Evolutionary conservation across 30 jellyfish, hydroid and myxozoan genomes (phyloP), one percentile per base, ranked within the genome.

Genomic region (Morbakka virulenta): DNA sequence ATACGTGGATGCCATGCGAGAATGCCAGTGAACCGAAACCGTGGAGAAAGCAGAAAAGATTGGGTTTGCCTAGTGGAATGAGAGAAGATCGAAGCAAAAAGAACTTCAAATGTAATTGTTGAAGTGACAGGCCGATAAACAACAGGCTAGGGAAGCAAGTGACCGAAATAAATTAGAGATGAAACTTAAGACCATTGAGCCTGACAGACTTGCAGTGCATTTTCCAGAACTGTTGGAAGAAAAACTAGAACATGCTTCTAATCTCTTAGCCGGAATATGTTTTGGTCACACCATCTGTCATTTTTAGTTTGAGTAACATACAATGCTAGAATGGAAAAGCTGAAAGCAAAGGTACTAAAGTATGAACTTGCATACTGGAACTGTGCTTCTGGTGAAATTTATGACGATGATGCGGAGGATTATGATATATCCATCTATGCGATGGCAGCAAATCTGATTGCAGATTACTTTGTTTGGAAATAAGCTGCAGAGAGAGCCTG

Each of bases 351-450:
- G 77, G 49, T 27, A 9, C 4, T 35, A 2, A 21, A 30, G 48
- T 71, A 64, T 33, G 24, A 2, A 35, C 49, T 71, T 36, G 4
- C 83, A 1, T 71, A 71, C 80, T 71, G 83, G 83, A n/a, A n/a
- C n/a, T n/a, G n/a, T n/a, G n/a, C n/a, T n/a, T 27, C 41, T 36
- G 74, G 27, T 27, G 22, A 71, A 28, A 64, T 35, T 35, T 35
- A 73, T 21, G 26, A 35, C 29, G 83, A 71, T 4, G 48, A 71
- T 27, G 73, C 77, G 9, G 74, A 27, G 23, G 83, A 35, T 21
- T 48, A 35, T 27, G 24, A 71, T 49, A 71, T 71, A 3, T 71
- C 83, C 12, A 9, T 71, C 2, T 71, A 71, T 71, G 23, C 41
- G 29, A 73, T 71, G 12, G 83, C 74, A 11, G 83, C 83, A 6